Percentiles rank a stretch among this genome's conserved stretches.
phyloP scores from a whole-genome alignment of 2,888 invertebrate genomes.

The Cosmia pyralina region DNA sequence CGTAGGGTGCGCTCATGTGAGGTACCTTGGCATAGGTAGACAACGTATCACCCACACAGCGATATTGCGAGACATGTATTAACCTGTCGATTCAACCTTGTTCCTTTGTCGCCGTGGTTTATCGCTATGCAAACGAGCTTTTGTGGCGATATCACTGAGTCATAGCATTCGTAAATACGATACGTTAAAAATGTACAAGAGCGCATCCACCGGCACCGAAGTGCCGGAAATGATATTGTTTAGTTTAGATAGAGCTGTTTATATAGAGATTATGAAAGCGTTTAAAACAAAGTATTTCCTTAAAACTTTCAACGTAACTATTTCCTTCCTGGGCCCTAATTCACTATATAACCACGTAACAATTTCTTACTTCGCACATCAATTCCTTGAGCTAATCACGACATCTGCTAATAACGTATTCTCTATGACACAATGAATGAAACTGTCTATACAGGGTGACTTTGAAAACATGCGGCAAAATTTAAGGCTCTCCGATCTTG shows the following conservation, averaged over 20 bases:
- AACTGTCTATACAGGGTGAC: too few relatives aligned
- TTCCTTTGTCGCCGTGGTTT: slow-evolving; percentile 82
- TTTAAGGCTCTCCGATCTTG: too few relatives aligned
- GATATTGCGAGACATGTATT: slow-evolving; percentile 77
- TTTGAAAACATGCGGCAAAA: too few relatives aligned
- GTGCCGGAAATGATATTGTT: slow-evolving; percentile 62
- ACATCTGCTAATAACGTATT: too few relatives aligned
- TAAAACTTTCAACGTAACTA: too few relatives aligned
- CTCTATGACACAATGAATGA: too few relatives aligned
- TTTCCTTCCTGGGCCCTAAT: too few relatives aligned
- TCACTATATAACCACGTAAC: too few relatives aligned
- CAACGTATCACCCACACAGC: slow-evolving; percentile 68
- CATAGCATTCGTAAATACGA: slow-evolving; percentile 71
- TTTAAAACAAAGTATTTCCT: slow-evolving; percentile 21
- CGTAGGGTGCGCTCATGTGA: slow-evolving; percentile 60
- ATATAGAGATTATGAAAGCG: slow-evolving; percentile 22
- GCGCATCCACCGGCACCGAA: slow-evolving; percentile 42
- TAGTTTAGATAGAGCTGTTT: slow-evolving; percentile 56
- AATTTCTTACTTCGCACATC: too few relatives aligned
- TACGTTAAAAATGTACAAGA: slow-evolving; percentile 58
- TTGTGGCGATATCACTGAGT: slow-evolving; percentile 79
- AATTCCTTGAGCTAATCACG: too few relatives aligned
- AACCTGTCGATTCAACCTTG: slow-evolving; percentile 86
- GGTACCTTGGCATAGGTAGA: slow-evolving; percentile 38
- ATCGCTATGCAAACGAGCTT: slow-evolving; percentile 82